Evolutionary conservation across 2,888 invertebrate genomes (phyloP), one percentile per base, ranked within the genome.

Genomic region (Gasteruption jaculator): DNA sequence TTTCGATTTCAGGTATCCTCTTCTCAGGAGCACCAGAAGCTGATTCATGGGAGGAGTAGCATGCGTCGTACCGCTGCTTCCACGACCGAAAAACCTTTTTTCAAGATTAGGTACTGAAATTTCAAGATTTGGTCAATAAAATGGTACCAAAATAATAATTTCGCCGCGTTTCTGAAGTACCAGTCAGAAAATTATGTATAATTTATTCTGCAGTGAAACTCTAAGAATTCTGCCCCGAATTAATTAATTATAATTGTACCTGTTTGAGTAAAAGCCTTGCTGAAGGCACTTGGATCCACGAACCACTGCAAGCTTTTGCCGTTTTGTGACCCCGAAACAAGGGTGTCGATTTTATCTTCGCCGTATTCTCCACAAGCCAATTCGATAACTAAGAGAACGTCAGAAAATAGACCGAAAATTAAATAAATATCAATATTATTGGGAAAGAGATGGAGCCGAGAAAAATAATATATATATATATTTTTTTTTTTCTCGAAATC

Each of bases 311-410:
- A 54, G 10, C 76, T 77, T 59, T 74, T 77, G 4, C 90, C 90
- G 58, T 90, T 90, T 49, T 81, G 77, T 0, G 83, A 79, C 38
- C 80, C 83, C 5, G 73, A 72, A 11, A 83, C 80, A 55, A 91
- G 74, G 0, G 71, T 60, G 10, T 80, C 73, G 11, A 89, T 73
- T 48, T 69, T 85, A 52, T 91, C 90, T 20, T 81, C 78, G 0
- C 93, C 94, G 60, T 92, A 85, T 73, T 95, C 94, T 0, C 86
- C 93, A 54, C 91, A 89, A 0, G 94, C 91, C 55, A 95, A 72
- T 74, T 95, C 94, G 60, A 94, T 93, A 20, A 92, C 93, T 94
- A 73, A 2, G 73, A 49, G 12, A 25, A 26, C n/a, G n/a, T n/a
- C n/a, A n/a, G n/a, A n/a, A n/a, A n/a, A n/a, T n/a, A n/a, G n/a